phyloP scores from a whole-genome alignment of 1,140 invertebrate species.

The Whitmania pigra region DNA sequence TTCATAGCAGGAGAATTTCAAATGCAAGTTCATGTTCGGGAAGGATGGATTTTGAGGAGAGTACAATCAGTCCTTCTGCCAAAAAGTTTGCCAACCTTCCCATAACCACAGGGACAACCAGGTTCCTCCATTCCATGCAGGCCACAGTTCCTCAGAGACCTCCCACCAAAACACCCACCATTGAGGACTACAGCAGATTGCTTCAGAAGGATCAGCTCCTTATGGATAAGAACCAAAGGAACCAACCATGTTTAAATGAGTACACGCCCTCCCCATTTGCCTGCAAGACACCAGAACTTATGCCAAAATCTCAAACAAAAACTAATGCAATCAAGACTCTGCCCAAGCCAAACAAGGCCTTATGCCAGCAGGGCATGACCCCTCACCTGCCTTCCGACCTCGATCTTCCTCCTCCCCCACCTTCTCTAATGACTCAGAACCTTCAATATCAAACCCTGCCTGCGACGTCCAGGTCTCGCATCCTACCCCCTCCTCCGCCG shows the following conservation, averaged over 20 bases:
- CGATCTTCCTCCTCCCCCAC: slow-evolving; percentile 1
- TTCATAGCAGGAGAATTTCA: background rate
- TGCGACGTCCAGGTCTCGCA: background rate
- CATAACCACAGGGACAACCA: slow-evolving; percentile 1
- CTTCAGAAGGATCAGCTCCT: background rate
- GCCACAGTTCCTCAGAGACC: background rate
- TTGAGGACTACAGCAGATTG: no score
- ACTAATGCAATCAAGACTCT: slow-evolving; percentile 7
- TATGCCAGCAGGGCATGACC: background rate
- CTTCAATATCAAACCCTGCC: slow-evolving; percentile 4
- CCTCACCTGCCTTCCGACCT: background rate
- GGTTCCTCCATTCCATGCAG: slow-evolving; percentile 1
- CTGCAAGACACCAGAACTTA: background rate
- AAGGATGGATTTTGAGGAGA: background rate
- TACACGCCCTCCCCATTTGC: background rate
- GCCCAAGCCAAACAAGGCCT: background rate
- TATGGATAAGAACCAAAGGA: background rate
- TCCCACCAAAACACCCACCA: background rate
- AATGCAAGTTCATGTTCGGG: background rate
- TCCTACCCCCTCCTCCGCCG: slow-evolving; percentile 5
- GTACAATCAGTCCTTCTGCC: background rate
- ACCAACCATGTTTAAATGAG: background rate
- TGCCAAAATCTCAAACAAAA: background rate
- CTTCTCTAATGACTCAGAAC: background rate
- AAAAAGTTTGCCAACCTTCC: slow-evolving; percentile 6